Evolutionary conservation across 92 coral and sea anemone species (phyloP).

Genomic region (Porites rus): DNA sequence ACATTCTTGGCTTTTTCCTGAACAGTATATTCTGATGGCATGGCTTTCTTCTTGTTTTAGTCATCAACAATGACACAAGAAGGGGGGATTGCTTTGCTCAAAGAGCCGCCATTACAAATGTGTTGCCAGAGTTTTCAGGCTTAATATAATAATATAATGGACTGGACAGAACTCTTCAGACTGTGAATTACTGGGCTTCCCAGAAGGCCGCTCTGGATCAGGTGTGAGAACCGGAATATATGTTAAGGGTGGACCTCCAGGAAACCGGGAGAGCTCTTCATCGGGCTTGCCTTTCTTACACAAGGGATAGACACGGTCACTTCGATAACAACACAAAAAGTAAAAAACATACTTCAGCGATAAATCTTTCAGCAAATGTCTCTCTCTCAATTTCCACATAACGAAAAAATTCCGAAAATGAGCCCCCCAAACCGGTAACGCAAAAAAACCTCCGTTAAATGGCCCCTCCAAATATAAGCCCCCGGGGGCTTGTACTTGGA

Average conservation of each 20-base stretch:
- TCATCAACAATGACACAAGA: constrained; percentile 48
- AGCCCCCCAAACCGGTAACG: too few species aligned
- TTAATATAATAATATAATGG: neutral
- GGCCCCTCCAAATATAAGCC: too few species aligned
- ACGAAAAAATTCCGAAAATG: too few species aligned
- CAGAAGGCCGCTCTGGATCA: constrained; percentile 48
- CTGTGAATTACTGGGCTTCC: constrained; percentile 35
- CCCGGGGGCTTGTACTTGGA: too few species aligned
- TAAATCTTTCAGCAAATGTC: constrained; percentile 53
- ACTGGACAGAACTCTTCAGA: constrained; percentile 27
- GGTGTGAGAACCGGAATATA: constrained; percentile 49
- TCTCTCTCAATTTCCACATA: too few species aligned
- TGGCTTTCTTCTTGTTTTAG: constrained; percentile 21
- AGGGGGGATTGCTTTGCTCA: constrained; percentile 55
- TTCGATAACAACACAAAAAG: constrained; percentile 53
- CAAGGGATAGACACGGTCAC: constrained; percentile 63
- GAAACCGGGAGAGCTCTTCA: constrained; percentile 40
- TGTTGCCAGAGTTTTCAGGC: constrained; percentile 45
- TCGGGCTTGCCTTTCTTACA: constrained; percentile 42
- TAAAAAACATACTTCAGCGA: constrained; percentile 62
- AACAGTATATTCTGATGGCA: neutral
- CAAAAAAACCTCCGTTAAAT: too few species aligned
- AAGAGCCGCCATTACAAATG: constrained; percentile 45
- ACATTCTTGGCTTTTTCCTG: neutral
- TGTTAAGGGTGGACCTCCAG: constrained; percentile 57